Evolutionary conservation across 2,888 invertebrate genomes (phyloP), one percentile per base, ranked within the genome.

Genomic region (Agrotis puta): DNA sequence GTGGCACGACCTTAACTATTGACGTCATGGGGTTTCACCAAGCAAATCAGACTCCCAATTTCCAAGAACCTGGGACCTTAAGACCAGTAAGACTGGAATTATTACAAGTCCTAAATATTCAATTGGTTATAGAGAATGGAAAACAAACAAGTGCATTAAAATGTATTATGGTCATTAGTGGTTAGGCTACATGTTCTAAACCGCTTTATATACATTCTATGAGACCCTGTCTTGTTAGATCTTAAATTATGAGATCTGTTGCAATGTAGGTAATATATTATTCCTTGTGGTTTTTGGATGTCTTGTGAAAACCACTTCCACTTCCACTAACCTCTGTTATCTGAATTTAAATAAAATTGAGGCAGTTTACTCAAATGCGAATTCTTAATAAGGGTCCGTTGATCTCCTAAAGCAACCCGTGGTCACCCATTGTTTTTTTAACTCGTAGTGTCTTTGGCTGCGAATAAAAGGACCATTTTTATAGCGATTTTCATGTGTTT

Each of bases 1-100:
- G 56, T 82, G 62, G 18, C 64, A 13, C 65, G 67, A 68, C 68
- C 79, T 79, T 81, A 76, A 73, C 70, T 70, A 75, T 84, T 90
- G 88, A 89, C 90, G 90, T 90, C 90, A 90, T 88, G 79, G 89
- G 88, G 81, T 62, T 82, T 85, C 72, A 82, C 84, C 64, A n/a
- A n/a, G 65, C 1, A 39, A 39, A 1, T 16, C 65, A 61, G 33
- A 48, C 70, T 68, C 51, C 48, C n/a, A 13, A 67, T 57, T 85
- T 79, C 81, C 27, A 13, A 77, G 83, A 85, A 83, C n/a, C 58
- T 27, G 14, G 50, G 66, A 45, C 48, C 27, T 63, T 22, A 74
- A 54, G 50, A 58, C 20, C 45, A 62, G 50, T 64, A 39, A 48
- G n/a, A 69, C 47, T 70, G 63, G 64, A 72, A 74, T 66, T 69